Evolutionary conservation across 2,888 invertebrate species (phyloP).

Genomic region (Scaptomyza cyrtandrae): DNA sequence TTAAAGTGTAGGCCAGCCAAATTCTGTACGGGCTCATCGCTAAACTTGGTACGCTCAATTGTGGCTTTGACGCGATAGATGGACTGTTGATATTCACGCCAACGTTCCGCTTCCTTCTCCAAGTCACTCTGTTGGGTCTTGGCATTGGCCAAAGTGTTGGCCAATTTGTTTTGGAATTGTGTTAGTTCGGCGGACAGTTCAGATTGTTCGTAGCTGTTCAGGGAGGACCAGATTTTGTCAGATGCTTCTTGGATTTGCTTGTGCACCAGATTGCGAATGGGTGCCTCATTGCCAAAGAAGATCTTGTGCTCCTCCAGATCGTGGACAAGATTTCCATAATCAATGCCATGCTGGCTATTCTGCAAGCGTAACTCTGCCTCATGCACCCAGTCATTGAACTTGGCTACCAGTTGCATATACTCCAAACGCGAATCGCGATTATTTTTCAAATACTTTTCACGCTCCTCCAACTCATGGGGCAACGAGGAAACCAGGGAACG

Average conservation of each 20-base stretch:
- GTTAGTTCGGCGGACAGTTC: constrained; percentile 93
- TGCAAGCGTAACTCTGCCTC: constrained; percentile 92
- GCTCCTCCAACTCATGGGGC: constrained; percentile 92
- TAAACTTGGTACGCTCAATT: constrained; percentile 90
- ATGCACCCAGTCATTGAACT: constrained; percentile 92
- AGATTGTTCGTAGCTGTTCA: constrained; percentile 92
- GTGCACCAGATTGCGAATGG: constrained; percentile 91
- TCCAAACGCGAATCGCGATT: constrained; percentile 91
- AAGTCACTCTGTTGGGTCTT: constrained; percentile 91
- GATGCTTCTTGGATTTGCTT: constrained; percentile 93
- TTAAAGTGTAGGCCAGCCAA: constrained; percentile 93
- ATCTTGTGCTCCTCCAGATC: constrained; percentile 95
- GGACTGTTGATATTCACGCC: constrained; percentile 93
- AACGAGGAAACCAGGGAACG: constrained; percentile 91
- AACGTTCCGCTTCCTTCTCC: constrained; percentile 92
- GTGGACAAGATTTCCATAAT: constrained; percentile 92
- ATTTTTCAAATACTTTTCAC: constrained; percentile 91
- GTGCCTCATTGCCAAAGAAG: constrained; percentile 92
- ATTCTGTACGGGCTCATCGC: constrained; percentile 91
- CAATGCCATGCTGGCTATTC: constrained; percentile 92
- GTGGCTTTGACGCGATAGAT: constrained; percentile 91
- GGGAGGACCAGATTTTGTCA: constrained; percentile 94
- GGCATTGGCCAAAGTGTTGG: constrained; percentile 93
- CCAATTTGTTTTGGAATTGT: constrained; percentile 91
- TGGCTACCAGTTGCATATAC: constrained; percentile 90